Conservation (phyloP, 2,888 invertebrate genomes). For the Pyrrhia umbra region DNA sequence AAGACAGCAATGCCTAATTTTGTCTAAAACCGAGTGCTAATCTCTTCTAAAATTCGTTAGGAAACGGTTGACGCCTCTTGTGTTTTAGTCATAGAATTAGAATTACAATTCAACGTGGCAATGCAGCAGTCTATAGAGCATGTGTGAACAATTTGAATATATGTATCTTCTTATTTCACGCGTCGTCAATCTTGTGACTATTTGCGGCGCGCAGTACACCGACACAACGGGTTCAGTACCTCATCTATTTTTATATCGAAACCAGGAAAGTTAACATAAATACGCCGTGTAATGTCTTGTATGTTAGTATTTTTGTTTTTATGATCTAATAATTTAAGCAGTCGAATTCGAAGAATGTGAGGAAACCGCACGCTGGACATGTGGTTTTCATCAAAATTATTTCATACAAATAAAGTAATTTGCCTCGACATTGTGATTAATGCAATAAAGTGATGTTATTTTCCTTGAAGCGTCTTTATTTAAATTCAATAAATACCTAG, state of each 20-base stretch:
- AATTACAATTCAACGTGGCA: neutral
- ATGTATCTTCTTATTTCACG: slow-evolving; percentile 14
- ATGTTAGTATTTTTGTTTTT: slow-evolving; percentile 60
- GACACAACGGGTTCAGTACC: slow-evolving; percentile 49
- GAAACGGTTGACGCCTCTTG: neutral
- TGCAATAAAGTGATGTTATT: slow-evolving; percentile 28
- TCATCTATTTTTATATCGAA: slow-evolving; percentile 50
- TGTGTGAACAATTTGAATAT: slow-evolving; percentile 12
- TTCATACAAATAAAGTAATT: slow-evolving; percentile 51
- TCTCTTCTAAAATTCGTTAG: too few species aligned
- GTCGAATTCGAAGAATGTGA: slow-evolving; percentile 48
- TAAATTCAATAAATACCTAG: neutral
- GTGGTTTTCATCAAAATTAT: slow-evolving; percentile 57
- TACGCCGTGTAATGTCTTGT: slow-evolving; percentile 56
- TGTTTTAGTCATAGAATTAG: neutral
- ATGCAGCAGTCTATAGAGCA: neutral
- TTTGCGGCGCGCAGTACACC: slow-evolving; percentile 31
- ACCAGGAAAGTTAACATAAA: slow-evolving; percentile 56
- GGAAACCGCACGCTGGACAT: slow-evolving; percentile 48
- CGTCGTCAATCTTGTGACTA: slow-evolving; percentile 46
- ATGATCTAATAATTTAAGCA: slow-evolving; percentile 58
- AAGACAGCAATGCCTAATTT: too few species aligned
- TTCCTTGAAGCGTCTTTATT: neutral
- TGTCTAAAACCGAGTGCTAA: too few species aligned
- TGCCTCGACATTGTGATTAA: slow-evolving; percentile 40